Evolutionary conservation across 2,113 vertebrate genomes (phyloP).

Genomic region (Petrocephalus microphthalmus): DNA sequence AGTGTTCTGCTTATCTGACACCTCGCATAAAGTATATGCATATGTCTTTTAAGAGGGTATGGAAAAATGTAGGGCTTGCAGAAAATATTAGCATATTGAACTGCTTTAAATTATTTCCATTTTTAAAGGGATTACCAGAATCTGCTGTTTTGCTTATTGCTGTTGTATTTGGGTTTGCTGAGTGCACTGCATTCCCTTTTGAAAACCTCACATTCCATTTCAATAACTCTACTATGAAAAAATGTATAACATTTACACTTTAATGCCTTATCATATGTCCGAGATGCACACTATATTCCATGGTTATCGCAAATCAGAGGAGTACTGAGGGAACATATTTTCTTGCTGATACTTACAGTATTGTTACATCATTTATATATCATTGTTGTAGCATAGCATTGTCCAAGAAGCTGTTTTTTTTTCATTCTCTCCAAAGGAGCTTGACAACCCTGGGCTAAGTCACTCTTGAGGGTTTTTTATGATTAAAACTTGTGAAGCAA

Average conservation of each 20-base stretch:
- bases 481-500: constrained; percentile 4
- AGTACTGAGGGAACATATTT: not conserved
- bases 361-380: constrained; percentile 4
- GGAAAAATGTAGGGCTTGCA: not conserved
- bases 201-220: not conserved
- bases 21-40: not conserved
- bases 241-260: not conserved
- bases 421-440: not conserved
- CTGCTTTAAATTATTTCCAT: not conserved
- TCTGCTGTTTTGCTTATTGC: not conserved
- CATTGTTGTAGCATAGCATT: not conserved
- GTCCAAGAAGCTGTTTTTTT: not conserved
- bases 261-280: not conserved
- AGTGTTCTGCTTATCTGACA: not conserved
- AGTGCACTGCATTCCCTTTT: not conserved
- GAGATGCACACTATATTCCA: not conserved
- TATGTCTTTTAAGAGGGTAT: not conserved
- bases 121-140: not conserved
- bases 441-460: not conserved
- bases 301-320: not conserved
- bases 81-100: not conserved
- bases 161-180: not conserved
- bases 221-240: not conserved
- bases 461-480: constrained; percentile 5
- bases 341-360: constrained; percentile 6